Percentiles rank a stretch among this genome's conserved stretches.
Conservation (phyloP, 2,113 vertebrate species). For the Xerus inauris region DNA sequence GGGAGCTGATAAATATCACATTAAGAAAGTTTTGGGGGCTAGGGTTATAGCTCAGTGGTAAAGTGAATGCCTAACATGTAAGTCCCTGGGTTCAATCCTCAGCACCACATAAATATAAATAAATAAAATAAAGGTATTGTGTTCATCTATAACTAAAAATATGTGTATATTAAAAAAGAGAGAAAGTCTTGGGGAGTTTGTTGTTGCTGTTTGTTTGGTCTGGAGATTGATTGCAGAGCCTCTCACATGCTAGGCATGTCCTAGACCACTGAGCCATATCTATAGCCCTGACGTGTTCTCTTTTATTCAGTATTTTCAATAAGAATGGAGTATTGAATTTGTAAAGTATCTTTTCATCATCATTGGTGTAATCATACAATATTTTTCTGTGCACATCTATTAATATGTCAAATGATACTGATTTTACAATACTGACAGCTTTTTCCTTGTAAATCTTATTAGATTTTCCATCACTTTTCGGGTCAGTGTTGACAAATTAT, state of each 20-base stretch:
- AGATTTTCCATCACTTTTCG: not conserved
- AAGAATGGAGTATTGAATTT: not conserved
- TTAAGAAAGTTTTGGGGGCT: not conserved
- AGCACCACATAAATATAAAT: no score
- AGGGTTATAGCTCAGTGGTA: no score
- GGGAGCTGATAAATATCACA: not conserved
- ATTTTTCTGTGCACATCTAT: not conserved
- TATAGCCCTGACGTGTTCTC: not conserved
- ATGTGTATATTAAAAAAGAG: no score
- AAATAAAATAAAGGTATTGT: no score
- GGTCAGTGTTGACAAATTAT: not conserved
- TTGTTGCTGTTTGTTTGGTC: not conserved
- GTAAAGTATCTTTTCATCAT: not conserved
- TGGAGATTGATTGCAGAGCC: not conserved
- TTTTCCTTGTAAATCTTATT: conserved; percentile 23
- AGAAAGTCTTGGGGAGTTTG: not conserved
- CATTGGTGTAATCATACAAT: not conserved
- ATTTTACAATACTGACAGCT: not conserved
- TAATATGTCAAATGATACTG: not conserved
- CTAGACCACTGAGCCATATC: not conserved
- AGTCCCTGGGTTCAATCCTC: no score
- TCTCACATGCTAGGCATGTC: not conserved
- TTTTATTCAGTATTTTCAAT: conserved; percentile 24
- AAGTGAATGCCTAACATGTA: no score
- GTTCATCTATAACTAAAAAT: no score